Percentiles rank a stretch among this genome's conserved stretches.
These are phyloP conservation scores for Gambusia yucatana DNA, from an alignment of 2,797 vertebrate species.

Conservation along the genomic window DNA sequence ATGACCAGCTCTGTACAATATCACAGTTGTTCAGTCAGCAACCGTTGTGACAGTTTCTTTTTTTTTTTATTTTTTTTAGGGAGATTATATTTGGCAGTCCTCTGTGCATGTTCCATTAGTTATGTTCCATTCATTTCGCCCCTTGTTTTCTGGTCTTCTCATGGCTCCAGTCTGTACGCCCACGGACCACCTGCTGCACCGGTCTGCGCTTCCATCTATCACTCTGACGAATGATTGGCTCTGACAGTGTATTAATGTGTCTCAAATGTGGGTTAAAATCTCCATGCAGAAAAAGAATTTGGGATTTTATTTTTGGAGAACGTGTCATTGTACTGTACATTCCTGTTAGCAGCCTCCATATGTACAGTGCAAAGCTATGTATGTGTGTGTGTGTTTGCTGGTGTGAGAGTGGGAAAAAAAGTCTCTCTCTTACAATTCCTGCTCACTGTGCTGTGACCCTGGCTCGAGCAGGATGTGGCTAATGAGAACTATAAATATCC, in stretches of 20 bases:
- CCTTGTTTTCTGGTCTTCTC: background rate
- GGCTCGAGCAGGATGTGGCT: slow-evolving; percentile 65
- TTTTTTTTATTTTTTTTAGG: background rate
- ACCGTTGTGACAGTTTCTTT: slow-evolving; percentile 22
- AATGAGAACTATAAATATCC: slow-evolving; percentile 76
- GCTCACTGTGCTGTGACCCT: slow-evolving; percentile 58
- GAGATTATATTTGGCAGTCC: background rate
- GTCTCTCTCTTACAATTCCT: slow-evolving; percentile 33
- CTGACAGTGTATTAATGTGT: slow-evolving; percentile 2
- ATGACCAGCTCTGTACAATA: slow-evolving; percentile 13
- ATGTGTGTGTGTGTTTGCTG: slow-evolving; percentile 12
- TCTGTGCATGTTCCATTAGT: background rate
- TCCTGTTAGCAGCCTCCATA: slow-evolving; percentile 13
- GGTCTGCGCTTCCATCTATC: slow-evolving; percentile 48
- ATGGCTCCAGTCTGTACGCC: slow-evolving; percentile 23
- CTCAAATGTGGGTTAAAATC: slow-evolving; percentile 25
- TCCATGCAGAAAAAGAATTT: background rate
- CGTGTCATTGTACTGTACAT: slow-evolving; percentile 8
- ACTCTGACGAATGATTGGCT: slow-evolving; percentile 48
- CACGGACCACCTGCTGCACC: slow-evolving; percentile 63
- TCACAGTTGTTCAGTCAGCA: slow-evolving; percentile 26
- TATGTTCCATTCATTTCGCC: slow-evolving; percentile 17
- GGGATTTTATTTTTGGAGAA: background rate
- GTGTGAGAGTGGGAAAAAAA: slow-evolving; percentile 25
- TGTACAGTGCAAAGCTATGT: background rate